Base-by-base conservation (phyloP, 37 sponge, comb jelly and placozoan genomes). In the Halisarca cf. caerulea region DNA sequence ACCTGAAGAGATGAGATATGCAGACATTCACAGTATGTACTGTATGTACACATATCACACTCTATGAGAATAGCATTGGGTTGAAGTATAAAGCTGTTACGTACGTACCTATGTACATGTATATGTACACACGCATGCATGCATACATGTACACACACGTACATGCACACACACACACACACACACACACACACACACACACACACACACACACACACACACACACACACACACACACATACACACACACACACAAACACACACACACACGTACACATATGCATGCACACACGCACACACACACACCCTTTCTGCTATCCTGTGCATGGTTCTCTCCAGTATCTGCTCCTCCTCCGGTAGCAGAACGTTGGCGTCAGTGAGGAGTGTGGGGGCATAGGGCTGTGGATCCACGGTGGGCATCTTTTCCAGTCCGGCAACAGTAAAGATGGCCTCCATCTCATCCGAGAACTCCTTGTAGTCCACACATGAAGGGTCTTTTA, bases 391-490 rank as follows among this genome's bases (percentile, higher is more conserved):
- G 39, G 38, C 24, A 0, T 23, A 1, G 21, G 40, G 62, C 77
- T 74, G 42, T 37, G 77, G 77, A 21, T 40, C 24, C 24, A 74
- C 40, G n/a, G 77, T 74, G 43, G 95, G 95, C 32, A 70, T 87
- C 85, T 94, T 94, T 75, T 94, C 95, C 68, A 94, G 74, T 38
- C 83, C 82, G 59, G 91, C 89, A 28, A 84, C 80, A 14, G 97
- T 91, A 72, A 96, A 94, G 21, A 91, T 68, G 59, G 90, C 82
- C 80, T 96, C 97, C 38, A 96, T 75, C 57, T 96, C 94, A 86
- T 94, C 92, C 36, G 87, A 89, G 82, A 91, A 89, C 42, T n/a
- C n/a, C 81, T 87, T 57, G 43, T 94, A 94, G 43, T 94, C 92
- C 35, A 94, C 89, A 41, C 36, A 83, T 17, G 32, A 32, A 0